Evolutionary conservation across 1,140 invertebrate species (phyloP).

Genomic region (Drosophila carrolli): DNA sequence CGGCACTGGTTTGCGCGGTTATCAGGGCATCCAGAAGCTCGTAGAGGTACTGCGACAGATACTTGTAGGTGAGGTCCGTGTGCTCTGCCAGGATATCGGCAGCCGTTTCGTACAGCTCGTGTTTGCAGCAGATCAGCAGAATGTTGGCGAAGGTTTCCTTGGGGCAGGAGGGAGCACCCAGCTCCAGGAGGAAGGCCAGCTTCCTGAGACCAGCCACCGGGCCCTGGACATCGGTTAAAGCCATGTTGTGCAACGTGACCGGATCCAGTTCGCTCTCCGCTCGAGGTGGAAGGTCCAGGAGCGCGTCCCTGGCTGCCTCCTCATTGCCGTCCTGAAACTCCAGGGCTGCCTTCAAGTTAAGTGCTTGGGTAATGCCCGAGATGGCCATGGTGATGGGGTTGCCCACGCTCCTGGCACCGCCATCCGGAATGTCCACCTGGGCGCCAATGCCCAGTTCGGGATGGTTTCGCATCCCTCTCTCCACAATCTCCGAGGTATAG

Average conservation of each 20-base stretch:
- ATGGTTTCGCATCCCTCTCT: conserved; percentile 97
- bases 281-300: conserved; percentile 98
- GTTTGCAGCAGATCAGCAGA: conserved; percentile 97
- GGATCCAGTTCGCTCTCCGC: conserved; percentile 99
- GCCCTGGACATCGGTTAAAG: conserved; percentile 95
- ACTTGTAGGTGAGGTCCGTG: conserved; percentile 98
- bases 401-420: conserved; percentile 91
- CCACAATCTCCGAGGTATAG: conserved; percentile 96
- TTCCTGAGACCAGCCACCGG: conserved; percentile 98
- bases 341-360: conserved; percentile 99
- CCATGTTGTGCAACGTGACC: conserved; percentile 99
- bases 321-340: conserved; percentile 98
- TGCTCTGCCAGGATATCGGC: conserved; percentile 99
- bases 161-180: conserved; percentile 94
- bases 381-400: conserved; percentile 98
- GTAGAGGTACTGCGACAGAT: conserved; percentile 96
- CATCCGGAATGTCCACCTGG: conserved; percentile 95
- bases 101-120: conserved; percentile 98
- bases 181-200: conserved; percentile 97
- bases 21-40: conserved; percentile 97
- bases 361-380: conserved; percentile 98
- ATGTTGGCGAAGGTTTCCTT: conserved; percentile 99
- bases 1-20: conserved; percentile 98
- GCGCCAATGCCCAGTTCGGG: conserved; percentile 98
- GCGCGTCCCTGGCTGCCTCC: conserved; percentile 93